phyloP scores from a whole-genome alignment of 2,797 vertebrate genomes.

The Chaetophractus vellerosus region DNA sequence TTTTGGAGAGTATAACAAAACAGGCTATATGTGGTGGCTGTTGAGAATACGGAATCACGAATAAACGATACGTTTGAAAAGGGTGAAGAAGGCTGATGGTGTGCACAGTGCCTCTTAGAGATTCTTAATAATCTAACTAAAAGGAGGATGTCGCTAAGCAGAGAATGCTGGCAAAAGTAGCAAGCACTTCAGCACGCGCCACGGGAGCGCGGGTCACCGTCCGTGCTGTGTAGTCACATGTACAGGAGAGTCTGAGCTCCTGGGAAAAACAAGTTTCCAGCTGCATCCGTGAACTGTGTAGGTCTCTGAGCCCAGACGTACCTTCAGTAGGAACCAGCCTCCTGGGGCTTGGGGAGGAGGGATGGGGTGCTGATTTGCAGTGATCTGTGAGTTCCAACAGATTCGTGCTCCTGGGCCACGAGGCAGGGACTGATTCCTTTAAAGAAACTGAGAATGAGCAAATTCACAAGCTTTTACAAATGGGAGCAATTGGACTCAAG shows the following conservation, averaged over 20 bases:
- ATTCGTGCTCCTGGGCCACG: rapidly evolving
- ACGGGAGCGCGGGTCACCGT: not conserved
- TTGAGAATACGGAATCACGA: not conserved
- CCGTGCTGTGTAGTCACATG: rapidly evolving
- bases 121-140: not conserved
- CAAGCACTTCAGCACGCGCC: rapidly evolving
- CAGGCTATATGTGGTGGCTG: not conserved
- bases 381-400: not conserved
- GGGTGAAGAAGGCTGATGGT: not conserved
- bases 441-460: not conserved
- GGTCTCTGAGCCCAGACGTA: not conserved
- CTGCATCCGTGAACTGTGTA: no score
- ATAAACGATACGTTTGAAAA: not conserved
- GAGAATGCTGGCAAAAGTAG: not conserved
- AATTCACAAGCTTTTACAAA: no score
- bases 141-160: not conserved
- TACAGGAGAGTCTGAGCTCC: rapidly evolving
- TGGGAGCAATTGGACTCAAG: not conserved
- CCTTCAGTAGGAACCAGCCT: not conserved
- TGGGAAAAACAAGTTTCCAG: no score
- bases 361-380: no score
- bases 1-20: not conserved
- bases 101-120: not conserved
- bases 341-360: not conserved
- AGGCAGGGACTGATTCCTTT: not conserved